These are phyloP conservation scores for Parnassius apollo DNA, from an alignment of 2,888 invertebrate species.

Conservation along the genomic window DNA sequence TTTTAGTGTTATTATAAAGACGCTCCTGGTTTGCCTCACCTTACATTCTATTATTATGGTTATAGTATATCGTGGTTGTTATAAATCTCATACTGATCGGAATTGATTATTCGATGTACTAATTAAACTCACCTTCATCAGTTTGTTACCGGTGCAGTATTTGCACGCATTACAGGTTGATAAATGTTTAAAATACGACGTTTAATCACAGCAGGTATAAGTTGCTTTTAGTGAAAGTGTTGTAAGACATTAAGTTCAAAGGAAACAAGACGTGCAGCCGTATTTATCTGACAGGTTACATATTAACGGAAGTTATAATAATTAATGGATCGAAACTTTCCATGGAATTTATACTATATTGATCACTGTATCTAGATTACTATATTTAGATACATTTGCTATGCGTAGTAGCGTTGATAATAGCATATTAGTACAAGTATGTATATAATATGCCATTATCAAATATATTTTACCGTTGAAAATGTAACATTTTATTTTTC, in stretches of 20 bases:
- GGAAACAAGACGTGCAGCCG: constrained; percentile 16
- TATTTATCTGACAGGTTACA: constrained; percentile 13
- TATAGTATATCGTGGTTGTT: no score
- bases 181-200: constrained; percentile 15
- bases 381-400: not conserved
- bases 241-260: constrained; percentile 23
- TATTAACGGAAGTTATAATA: constrained; percentile 7
- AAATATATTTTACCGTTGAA: not conserved
- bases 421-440: no score
- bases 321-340: constrained; percentile 5
- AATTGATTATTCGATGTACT: no score
- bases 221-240: constrained; percentile 25
- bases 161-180: constrained; percentile 7
- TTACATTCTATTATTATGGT: no score
- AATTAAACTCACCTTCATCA: no score
- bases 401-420: no score
- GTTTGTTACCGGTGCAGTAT: constrained; percentile 4
- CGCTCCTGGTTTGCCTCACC: no score
- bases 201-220: constrained; percentile 23
- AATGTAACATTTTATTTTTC: constrained; percentile 1
- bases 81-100: no score
- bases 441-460: not conserved
- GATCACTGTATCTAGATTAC: not conserved
- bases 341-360: not conserved
- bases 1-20: no score